A percentile compares a stretch with the other conserved stretches of the same genome.
Evolutionary conservation across 2,113 vertebrate genomes (phyloP).

Genomic region (Brachyhypopomus occidentalis): DNA sequence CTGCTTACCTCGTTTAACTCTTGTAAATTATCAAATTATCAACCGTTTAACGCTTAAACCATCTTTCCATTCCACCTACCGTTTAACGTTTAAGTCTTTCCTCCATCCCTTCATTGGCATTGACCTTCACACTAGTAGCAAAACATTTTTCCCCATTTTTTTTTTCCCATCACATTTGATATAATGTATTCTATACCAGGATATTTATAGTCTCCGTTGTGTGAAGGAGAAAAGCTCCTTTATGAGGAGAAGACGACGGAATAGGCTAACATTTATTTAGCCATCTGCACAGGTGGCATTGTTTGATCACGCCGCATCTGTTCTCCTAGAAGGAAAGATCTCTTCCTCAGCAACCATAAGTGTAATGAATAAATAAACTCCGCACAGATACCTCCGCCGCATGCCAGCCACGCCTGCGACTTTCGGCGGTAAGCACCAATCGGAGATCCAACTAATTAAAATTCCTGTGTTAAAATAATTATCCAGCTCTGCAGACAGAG

Average conservation of each 20-base stretch:
- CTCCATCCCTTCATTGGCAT: background rate
- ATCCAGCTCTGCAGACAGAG: slow-evolving; percentile 69
- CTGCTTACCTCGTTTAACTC: no score
- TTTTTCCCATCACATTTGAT: background rate
- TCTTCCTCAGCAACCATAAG: slow-evolving; percentile 36
- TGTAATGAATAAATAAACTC: slow-evolving; percentile 53
- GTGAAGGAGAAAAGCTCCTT: background rate
- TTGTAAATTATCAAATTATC: no score
- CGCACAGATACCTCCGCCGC: slow-evolving; percentile 25
- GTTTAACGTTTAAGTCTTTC: no score
- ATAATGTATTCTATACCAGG: background rate
- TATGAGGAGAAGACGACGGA: background rate
- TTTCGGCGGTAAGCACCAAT: slow-evolving; percentile 56
- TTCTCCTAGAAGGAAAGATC: slow-evolving; percentile 36
- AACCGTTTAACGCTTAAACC: no score
- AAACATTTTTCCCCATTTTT: background rate
- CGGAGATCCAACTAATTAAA: slow-evolving; percentile 76
- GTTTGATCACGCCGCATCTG: slow-evolving; percentile 42
- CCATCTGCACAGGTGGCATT: slow-evolving; percentile 38
- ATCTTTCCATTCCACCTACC: no score
- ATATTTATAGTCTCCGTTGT: background rate
- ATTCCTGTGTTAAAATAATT: slow-evolving; percentile 78
- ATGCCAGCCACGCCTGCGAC: slow-evolving; percentile 61
- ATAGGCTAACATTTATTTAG: slow-evolving; percentile 34
- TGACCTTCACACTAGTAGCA: background rate